Evolutionary conservation across 2,113 vertebrate genomes (phyloP), one percentile per base, ranked within the genome.

Genomic region (Antechinus stuartii): DNA sequence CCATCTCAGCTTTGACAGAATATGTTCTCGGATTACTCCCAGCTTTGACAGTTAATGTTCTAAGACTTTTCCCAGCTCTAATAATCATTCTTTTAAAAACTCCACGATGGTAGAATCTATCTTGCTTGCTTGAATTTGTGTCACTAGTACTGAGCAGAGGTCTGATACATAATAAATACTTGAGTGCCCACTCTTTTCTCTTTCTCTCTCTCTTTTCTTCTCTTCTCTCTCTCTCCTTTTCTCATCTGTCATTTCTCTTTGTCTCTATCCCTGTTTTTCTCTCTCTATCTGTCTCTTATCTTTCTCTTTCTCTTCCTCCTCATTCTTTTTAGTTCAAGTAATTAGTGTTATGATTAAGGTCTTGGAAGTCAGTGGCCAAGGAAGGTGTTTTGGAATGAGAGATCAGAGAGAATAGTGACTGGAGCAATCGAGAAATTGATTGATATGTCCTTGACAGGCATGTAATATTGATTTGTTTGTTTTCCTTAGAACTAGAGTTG

Each of bases 1-100:
- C 91, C 49, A 92, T 2, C 55, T 93, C 92, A 90, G 53, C 92
- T 91, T 91, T 84, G 54, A 92, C 92, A 91, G 10, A 12, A 49
- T 92, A 46, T 27, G 24, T n/a, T 2, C n/a, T 90, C 57, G 52
- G n/a, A 47, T 68, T 68, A 68, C 11, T 68, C 30, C 30, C 30
- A 68, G 27, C 27, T 68, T 11, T 68, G 57, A 35, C 57, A 68
- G 3, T 61, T 61, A 61, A 68, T 68, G 11, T 35, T 76, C 61
- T 76, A n/a, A n/a, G 61, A n/a, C 61, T 14, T 76, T 76, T 76
- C 25, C 35, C 35, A 76, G 35, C 14, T 76, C 4, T n/a, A 68
- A 68, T 68, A 68, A 68, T 68, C 11, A 35, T 68, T 68, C 27
- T 35, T 68, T 35, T 35, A 35, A 68, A 68, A 68, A 11, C 11